A percentile compares a stretch with the other conserved stretches of the same genome.
Conservation (phyloP, 1,140 invertebrate genomes). For the Zaprionus kolodkinae region DNA sequence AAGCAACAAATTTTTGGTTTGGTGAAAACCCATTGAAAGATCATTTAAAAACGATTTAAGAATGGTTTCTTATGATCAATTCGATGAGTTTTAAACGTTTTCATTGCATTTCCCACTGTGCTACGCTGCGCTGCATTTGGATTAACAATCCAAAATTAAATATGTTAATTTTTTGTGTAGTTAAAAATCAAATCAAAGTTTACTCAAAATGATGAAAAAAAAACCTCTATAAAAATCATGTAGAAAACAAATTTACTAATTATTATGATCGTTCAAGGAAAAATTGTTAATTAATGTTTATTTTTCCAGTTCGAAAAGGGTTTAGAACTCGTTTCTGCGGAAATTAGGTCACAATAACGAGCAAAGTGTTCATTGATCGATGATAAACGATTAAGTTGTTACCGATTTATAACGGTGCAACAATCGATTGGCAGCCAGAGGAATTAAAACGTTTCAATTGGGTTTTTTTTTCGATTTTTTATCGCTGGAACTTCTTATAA, state of each 20-base stretch:
- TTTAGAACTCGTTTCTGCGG: conserved; percentile 17
- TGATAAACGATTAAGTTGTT: conserved; percentile 24
- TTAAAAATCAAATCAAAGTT: conserved; percentile 16
- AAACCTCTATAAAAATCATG: background rate
- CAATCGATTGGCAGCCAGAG: conserved; percentile 8
- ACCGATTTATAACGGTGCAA: conserved; percentile 33
- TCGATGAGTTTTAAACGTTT: background rate
- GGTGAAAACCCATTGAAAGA: conserved; percentile 20
- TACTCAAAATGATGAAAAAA: background rate
- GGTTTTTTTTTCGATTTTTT: background rate
- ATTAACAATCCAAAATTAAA: conserved; percentile 33
- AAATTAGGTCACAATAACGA: conserved; percentile 27
- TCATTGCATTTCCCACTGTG: conserved; percentile 24
- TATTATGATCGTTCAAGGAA: background rate
- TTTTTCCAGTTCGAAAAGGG: background rate
- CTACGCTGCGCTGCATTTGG: conserved; percentile 36
- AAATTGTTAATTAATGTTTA: conserved; percentile 12
- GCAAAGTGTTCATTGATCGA: conserved; percentile 26
- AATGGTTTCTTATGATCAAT: conserved; percentile 16
- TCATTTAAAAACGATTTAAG: conserved; percentile 47
- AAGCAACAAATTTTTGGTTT: conserved; percentile 30
- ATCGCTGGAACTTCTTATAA: conserved; percentile 9
- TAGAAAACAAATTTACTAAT: background rate
- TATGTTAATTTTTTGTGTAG: conserved; percentile 38
- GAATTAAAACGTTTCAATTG: conserved; percentile 23